Conservation (phyloP, 2,113 vertebrate genomes). For the Pitta sordida region DNA sequence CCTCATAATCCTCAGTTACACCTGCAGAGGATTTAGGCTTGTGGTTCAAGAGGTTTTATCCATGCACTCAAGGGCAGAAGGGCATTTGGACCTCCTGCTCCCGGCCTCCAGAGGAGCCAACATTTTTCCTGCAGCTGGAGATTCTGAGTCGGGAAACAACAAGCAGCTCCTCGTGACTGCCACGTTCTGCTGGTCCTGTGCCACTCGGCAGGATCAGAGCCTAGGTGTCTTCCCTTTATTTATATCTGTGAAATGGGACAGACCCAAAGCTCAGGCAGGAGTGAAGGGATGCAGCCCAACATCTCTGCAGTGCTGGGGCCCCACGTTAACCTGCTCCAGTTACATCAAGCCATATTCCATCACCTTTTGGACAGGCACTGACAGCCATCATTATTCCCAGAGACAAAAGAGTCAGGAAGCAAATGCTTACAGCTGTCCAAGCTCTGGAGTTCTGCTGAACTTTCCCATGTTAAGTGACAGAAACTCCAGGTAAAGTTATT, state of each 20-base stretch:
- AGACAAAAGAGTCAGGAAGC: neutral
- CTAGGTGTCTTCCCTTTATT: neutral
- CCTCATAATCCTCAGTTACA: neutral
- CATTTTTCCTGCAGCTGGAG: neutral
- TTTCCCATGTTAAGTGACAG: neutral
- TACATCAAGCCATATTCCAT: slow-evolving; percentile 28
- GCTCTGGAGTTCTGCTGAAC: neutral
- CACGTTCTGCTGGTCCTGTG: neutral
- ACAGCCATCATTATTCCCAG: neutral
- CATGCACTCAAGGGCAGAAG: neutral
- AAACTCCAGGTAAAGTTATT: neutral
- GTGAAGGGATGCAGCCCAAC: neutral
- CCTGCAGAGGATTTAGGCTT: neutral
- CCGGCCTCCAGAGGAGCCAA: neutral
- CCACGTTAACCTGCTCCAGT: neutral
- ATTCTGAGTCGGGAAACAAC: neutral
- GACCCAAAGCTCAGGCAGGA: neutral
- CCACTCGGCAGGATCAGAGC: neutral
- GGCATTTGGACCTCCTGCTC: neutral
- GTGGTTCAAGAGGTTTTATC: neutral
- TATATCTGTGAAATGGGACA: neutral
- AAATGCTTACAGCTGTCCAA: neutral
- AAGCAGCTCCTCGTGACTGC: neutral
- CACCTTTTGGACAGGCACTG: neutral
- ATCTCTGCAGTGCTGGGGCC: neutral